These are phyloP conservation scores for Serripes groenlandicus DNA, from an alignment of 2,888 invertebrate species.

Conservation along the genomic window DNA sequence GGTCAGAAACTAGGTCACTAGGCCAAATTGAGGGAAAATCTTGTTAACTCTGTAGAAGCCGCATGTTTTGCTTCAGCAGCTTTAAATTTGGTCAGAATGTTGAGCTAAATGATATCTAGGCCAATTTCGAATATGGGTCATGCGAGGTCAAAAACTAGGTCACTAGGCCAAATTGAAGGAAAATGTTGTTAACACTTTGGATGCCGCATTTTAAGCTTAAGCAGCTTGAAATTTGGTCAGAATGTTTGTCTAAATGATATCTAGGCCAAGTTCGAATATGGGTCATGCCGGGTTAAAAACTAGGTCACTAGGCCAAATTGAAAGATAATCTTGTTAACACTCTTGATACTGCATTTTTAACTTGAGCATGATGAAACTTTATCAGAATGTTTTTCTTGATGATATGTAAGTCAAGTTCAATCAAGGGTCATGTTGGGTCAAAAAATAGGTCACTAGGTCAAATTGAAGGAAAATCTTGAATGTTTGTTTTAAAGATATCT, in stretches of 20 bases:
- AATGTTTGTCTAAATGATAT: background rate
- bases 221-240: background rate
- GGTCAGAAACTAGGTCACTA: too few relatives aligned
- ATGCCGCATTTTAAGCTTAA: background rate
- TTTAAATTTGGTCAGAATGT: background rate
- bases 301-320: background rate
- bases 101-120: background rate
- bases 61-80: too few relatives aligned
- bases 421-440: background rate
- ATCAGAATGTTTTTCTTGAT: background rate
- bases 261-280: background rate
- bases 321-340: background rate
- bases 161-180: background rate
- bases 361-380: background rate
- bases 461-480: background rate
- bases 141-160: too few relatives aligned
- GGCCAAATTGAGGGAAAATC: too few relatives aligned
- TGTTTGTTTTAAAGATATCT: background rate
- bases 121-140: background rate
- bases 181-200: background rate
- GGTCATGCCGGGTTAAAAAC: background rate
- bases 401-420: background rate
- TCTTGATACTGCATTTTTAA: background rate
- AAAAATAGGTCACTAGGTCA: background rate
- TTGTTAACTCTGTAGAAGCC: too few relatives aligned